Evolutionary conservation across 2,888 invertebrate genomes (phyloP).

Genomic region (Laothoe populi): DNA sequence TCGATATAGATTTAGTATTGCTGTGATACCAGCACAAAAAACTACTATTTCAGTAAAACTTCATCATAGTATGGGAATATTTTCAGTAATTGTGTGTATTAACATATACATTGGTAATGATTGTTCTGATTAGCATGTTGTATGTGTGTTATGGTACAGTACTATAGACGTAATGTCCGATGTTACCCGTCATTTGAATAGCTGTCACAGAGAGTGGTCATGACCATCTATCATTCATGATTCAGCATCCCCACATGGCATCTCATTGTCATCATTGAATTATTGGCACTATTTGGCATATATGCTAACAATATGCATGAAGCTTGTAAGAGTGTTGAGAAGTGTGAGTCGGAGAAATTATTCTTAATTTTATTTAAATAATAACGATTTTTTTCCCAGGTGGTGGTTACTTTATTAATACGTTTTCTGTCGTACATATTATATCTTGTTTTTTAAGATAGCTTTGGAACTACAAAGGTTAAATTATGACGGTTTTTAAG

Average conservation of each 20-base stretch:
- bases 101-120: constrained; percentile 22
- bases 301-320: constrained; percentile 6
- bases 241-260: constrained; percentile 15
- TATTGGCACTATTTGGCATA: constrained; percentile 19
- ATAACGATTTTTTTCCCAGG: background rate
- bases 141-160: constrained; percentile 69
- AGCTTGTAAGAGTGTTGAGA: constrained; percentile 12
- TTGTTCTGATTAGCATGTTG: constrained; percentile 69
- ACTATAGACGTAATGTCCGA: constrained; percentile 17
- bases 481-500: background rate
- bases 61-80: constrained; percentile 4
- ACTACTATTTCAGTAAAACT: background rate
- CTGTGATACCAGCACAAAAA: background rate
- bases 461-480: background rate
- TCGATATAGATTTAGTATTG: constrained; percentile 10
- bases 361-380: background rate
- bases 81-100: constrained; percentile 18
- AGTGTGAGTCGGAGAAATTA: background rate
- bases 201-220: constrained; percentile 30
- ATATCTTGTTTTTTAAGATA: background rate
- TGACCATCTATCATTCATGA: constrained; percentile 36
- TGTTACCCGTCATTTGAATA: background rate
- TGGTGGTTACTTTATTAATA: background rate
- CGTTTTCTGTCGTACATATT: background rate
- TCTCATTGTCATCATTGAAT: constrained; percentile 10